A percentile compares a stretch with the other conserved stretches of the same genome.
Conservation (phyloP, 1,140 invertebrate species). For the Lasaia peninsularis region DNA sequence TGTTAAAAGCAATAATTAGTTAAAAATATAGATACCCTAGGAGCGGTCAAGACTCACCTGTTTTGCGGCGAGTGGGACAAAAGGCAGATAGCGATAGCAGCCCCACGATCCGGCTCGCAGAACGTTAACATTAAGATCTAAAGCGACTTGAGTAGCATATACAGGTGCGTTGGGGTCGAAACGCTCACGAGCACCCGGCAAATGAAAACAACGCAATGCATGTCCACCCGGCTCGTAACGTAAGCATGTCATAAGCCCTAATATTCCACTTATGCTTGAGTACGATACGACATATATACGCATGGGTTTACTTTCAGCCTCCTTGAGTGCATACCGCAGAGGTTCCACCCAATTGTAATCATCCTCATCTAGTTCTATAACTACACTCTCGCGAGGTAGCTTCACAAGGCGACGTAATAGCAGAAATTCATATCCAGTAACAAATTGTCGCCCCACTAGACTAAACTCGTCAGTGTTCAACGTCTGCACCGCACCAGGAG, state of each 20-base stretch:
- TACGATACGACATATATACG: constrained; percentile 83
- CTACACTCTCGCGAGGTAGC: constrained; percentile 52
- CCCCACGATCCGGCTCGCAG: constrained; percentile 89
- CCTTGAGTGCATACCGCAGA: constrained; percentile 84
- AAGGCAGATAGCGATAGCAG: constrained; percentile 87
- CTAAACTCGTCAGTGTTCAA: constrained; percentile 53
- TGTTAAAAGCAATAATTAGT: constrained; percentile 74
- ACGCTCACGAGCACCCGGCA: constrained; percentile 81
- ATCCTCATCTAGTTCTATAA: constrained; percentile 82
- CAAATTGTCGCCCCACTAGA: constrained; percentile 77
- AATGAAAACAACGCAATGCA: constrained; percentile 83
- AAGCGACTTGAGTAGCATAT: constrained; percentile 82
- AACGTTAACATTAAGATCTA: constrained; percentile 92
- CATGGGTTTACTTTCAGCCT: constrained; percentile 76
- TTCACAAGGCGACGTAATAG: constrained; percentile 77
- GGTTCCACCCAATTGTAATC: constrained; percentile 89
- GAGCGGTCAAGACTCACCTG: too few relatives aligned
- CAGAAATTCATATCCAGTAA: constrained; percentile 79
- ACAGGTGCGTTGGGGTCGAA: constrained; percentile 79
- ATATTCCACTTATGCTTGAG: constrained; percentile 80
- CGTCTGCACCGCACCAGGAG: constrained; percentile 74
- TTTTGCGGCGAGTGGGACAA: constrained; percentile 45
- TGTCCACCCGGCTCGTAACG: constrained; percentile 89
- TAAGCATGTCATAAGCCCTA: constrained; percentile 94
- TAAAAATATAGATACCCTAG: constrained; percentile 45